Evolutionary conservation across 2,888 invertebrate species (phyloP).

Genomic region (Iselma pallidipennis): DNA sequence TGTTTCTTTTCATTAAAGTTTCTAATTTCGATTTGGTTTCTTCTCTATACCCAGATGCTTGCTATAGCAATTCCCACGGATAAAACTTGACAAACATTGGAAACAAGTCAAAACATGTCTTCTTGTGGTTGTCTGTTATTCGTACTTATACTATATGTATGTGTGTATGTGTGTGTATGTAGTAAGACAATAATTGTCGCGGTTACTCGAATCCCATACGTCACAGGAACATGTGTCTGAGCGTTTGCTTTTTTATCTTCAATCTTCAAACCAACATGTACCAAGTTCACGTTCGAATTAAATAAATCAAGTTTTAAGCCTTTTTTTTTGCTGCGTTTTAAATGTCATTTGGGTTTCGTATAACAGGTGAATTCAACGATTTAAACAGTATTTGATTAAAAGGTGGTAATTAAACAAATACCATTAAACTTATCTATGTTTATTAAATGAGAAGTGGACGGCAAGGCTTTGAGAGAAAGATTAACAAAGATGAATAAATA

Average conservation of each 20-base stretch:
- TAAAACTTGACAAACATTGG: background rate
- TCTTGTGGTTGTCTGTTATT: too few species aligned
- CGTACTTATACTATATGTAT: too few species aligned
- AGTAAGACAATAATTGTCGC: conserved; percentile 12
- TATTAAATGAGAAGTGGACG: background rate
- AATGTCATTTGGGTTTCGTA: background rate
- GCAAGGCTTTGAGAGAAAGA: background rate
- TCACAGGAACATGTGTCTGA: conserved; percentile 16
- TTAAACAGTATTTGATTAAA: too few species aligned
- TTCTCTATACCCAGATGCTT: background rate
- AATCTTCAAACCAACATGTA: conserved; percentile 3
- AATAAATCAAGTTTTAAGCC: background rate
- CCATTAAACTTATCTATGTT: background rate
- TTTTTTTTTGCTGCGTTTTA: background rate
- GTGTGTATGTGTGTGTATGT: background rate
- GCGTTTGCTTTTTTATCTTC: conserved; percentile 13
- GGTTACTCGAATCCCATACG: conserved; percentile 4
- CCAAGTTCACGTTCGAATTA: background rate
- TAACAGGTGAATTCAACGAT: too few species aligned
- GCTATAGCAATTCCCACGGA: background rate
- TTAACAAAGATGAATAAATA: background rate
- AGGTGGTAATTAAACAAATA: too few species aligned
- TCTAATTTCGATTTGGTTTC: background rate
- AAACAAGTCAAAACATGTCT: conserved; percentile 19
- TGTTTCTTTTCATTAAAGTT: background rate